phyloP scores from a whole-genome alignment of 2,797 vertebrate species.

The Pyrocephalus nanus region DNA sequence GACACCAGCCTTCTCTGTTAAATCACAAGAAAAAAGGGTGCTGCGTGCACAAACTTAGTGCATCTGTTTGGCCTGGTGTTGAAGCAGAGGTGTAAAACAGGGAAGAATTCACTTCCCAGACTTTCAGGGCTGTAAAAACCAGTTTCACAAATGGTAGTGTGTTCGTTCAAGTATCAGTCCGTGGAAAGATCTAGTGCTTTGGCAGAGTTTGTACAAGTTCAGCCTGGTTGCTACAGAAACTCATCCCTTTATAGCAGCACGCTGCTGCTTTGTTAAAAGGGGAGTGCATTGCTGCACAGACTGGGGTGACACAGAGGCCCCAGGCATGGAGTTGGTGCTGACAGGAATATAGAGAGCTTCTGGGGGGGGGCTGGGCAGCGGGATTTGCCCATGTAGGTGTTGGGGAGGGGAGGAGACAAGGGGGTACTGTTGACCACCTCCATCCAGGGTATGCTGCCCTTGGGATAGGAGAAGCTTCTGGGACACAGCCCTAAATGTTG shows the following conservation, averaged over 20 bases:
- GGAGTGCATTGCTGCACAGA: not conserved
- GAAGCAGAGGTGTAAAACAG: not conserved
- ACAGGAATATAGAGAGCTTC: not conserved
- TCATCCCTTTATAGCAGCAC: conserved; percentile 61
- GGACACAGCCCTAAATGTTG: not conserved
- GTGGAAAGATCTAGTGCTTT: conserved; percentile 62
- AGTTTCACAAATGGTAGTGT: not conserved
- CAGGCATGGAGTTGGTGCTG: not conserved
- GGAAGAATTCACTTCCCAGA: not conserved
- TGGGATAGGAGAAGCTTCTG: not conserved
- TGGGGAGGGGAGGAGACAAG: no score
- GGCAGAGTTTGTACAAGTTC: conserved; percentile 62
- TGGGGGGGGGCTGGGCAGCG: not conserved
- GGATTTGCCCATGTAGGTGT: not conserved
- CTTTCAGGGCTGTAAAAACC: not conserved
- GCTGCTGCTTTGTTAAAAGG: conserved; percentile 56
- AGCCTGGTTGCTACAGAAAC: conserved; percentile 64
- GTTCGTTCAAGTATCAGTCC: not conserved
- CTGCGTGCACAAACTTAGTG: fast-evolving
- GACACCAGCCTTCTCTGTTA: not conserved
- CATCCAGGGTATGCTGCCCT: not conserved
- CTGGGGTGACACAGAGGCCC: conserved; percentile 35
- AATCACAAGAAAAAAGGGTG: not conserved
- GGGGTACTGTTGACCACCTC: not conserved
- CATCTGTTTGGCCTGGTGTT: not conserved